Base-by-base conservation (phyloP, 2,888 invertebrate species). In the Ligdia adustata region DNA sequence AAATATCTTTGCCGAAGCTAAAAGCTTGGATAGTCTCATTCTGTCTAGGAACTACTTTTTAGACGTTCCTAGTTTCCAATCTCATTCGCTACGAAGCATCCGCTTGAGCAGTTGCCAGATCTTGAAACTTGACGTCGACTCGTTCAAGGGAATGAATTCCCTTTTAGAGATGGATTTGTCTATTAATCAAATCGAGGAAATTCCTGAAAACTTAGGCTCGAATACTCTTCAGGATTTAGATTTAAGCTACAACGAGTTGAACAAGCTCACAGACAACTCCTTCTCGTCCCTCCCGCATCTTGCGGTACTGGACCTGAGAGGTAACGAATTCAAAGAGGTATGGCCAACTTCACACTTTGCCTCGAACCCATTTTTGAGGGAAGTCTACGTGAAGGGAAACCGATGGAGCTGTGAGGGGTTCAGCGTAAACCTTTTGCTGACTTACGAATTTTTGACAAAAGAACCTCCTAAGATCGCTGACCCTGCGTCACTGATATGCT, bases 391-490 rank as follows among this genome's bases (percentile, higher is more conserved):
- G 60, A 92, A 92, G 24, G 94, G 95, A 59, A 96, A 95, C 83
- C 93, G 94, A 1, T 96, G 95, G 95, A 91, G 92, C 55, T 96
- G 96, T 67, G 93, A 94, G 46, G 95, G 95, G 55, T 83, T 90
- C 24, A 87, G 90, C 41, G 66, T 79, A 0, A 89, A 92, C 32
- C 90, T 95, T 33, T 79, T 92, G 24, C 76, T 91, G 0, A 92
- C 93, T 29, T 94, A 92, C 55, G 89, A 91, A 22, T 94, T 84
- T 75, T 69, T 95, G 29, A 92, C 91, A 0, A 82, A 85, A 15
- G 84, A 88, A 3, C 92, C 93, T 1, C 64, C 89, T 0, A 93
- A 91, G 60, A 86, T 90, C 1, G 66, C 62, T 6, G 84, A 85
- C 26, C 71, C 52, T 5, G 75, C 75, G 4, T 82, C 90, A 4